phyloP scores from a whole-genome alignment of 64 coral and sea anemone genomes.

The Hydrozoanthus tunicans region DNA sequence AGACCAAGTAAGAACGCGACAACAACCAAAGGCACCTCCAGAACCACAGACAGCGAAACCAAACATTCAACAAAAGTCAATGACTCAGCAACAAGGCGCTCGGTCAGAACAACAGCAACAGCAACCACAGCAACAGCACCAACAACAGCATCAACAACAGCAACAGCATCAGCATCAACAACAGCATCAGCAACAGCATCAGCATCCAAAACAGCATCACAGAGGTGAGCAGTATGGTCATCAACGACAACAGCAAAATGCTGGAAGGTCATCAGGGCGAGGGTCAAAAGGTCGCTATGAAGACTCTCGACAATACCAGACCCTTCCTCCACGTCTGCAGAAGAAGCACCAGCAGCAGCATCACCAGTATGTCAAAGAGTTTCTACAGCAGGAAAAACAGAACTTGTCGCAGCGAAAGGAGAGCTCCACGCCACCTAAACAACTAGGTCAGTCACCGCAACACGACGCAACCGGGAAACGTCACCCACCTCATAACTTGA shows the following conservation, averaged over 20 bases:
- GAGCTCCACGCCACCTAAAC: conserved; percentile 34
- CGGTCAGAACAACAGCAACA: neutral
- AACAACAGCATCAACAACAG: neutral
- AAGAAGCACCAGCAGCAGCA: conserved; percentile 92
- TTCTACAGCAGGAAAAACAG: conserved; percentile 58
- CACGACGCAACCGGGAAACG: conserved; percentile 24
- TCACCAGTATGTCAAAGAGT: conserved; percentile 68
- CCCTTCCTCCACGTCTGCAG: conserved; percentile 81
- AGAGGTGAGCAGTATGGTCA: conserved; percentile 56
- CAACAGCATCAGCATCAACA: neutral
- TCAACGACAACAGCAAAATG: conserved; percentile 62
- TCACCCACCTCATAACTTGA: conserved; percentile 5
- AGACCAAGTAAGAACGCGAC: neutral
- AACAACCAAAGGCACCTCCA: conserved; percentile 6
- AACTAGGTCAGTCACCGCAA: neutral
- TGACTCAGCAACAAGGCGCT: conserved; percentile 9
- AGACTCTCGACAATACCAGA: conserved; percentile 84
- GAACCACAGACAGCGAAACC: conserved; percentile 28
- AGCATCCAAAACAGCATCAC: conserved; percentile 15
- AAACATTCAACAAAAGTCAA: conserved; percentile 13
- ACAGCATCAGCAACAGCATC: neutral
- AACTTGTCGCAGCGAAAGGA: conserved; percentile 40
- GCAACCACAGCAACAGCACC: neutral
- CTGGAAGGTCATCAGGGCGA: conserved; percentile 58
- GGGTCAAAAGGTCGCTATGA: conserved; percentile 78